Base-by-base conservation (phyloP, 2,888 invertebrate genomes). In the Caenorhabditis angaria region DNA sequence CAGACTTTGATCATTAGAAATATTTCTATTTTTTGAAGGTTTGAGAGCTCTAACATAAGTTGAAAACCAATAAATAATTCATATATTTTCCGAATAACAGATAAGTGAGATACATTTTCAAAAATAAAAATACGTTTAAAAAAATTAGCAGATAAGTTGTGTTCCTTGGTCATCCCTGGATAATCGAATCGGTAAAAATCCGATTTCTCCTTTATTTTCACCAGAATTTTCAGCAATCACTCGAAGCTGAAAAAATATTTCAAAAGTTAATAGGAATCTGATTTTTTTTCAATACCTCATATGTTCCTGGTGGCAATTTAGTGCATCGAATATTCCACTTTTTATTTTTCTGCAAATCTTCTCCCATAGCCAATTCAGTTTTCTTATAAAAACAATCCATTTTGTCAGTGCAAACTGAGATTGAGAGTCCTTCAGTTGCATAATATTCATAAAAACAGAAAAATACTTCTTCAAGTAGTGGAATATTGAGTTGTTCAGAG, bases 391-490 rank as follows among this genome's bases (percentile, higher is more conserved):
- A 83, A 61, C 83, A 83, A 27, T 82, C 81, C 74, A 76, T 76
- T 59, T 77, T 78, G 35, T 82, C 81, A 8, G 83, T 80, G 65
- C 83, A 83, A 41, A 83, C 65, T 0, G 73, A 62, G 12, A 83
- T 65, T 0, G 77, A 72, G 2, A 83, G 70, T 0, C 80, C 79
- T 14, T 79, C 70, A 0, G 83, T 80, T 0, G 81, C 78, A 63
- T 77, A 76, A 57, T 78, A 81, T 57, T 83, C 83, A 72, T 83
- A 82, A 66, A 83, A 83, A 54, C 83, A 83, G 73, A 83, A 83
- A 55, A 70, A 83, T 2, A 82, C 80, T 53, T 82, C 80, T 62
- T 78, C 71, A 6, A 77, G 41, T 8, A 73, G 61, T 20, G 75
- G 72, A 61, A 80, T 56, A 18, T 66, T 74, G 22, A 80, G 48